phyloP scores from a whole-genome alignment of 2,888 invertebrate genomes.

The Erebia palarica region DNA sequence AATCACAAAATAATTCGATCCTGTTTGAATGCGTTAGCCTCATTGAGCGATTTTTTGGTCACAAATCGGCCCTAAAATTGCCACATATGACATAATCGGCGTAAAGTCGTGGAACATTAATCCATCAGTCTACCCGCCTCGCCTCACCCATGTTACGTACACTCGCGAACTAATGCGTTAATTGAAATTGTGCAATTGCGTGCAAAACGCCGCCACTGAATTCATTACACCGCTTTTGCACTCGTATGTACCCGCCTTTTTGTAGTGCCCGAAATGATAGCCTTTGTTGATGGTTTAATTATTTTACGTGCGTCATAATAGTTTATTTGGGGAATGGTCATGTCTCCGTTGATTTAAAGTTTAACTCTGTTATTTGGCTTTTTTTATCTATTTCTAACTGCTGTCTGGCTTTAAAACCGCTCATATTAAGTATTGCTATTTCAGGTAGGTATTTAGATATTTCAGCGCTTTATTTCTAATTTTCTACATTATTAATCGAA shows the following conservation, averaged over 20 bases:
- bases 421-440: too few relatives aligned
- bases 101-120: constrained; percentile 34
- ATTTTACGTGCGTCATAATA: constrained; percentile 53
- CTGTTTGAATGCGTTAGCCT: background rate
- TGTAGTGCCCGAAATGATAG: constrained; percentile 60
- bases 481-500: too few relatives aligned
- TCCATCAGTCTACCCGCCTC: constrained; percentile 44
- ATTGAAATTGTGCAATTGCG: constrained; percentile 84
- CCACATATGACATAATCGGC: constrained; percentile 20
- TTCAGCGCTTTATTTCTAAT: too few relatives aligned
- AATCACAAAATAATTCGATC: too few relatives aligned
- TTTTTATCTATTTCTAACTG: background rate
- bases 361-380: background rate
- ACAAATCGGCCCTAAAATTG: constrained; percentile 4
- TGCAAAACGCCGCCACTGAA: constrained; percentile 77
- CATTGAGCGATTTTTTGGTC: background rate
- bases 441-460: too few relatives aligned
- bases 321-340: constrained; percentile 24
- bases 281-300: constrained; percentile 68
- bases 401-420: background rate
- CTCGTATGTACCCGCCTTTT: constrained; percentile 57
- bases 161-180: constrained; percentile 77
- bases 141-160: constrained; percentile 49
- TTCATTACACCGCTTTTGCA: constrained; percentile 76
- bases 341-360: constrained; percentile 10